Evolutionary conservation across 2,797 vertebrate species (phyloP), one percentile per base, ranked within the genome.

Genomic region (Hafferia zeledoni): DNA sequence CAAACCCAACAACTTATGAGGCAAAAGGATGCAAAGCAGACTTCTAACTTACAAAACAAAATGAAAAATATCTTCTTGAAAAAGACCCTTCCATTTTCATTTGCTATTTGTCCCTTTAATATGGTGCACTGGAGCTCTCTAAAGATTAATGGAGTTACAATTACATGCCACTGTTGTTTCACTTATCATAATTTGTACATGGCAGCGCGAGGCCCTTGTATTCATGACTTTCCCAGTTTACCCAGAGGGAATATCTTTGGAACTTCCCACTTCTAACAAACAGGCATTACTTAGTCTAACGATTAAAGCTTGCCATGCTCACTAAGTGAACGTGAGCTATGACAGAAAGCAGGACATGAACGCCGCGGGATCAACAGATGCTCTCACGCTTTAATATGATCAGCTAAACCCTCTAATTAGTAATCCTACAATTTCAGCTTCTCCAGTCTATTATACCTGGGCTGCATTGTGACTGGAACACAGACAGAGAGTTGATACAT

Each of bases 161-260:
- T 95, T 95, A 94, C 55, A 89, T 44, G 87, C 41, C 76, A 90
- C 68, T 33, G 63, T 59, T 95, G 78, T 95, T 84, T 89, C 89
- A 94, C 89, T 94, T 89, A 80, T 28, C 52, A 83, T 83, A 91
- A 96, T 93, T 92, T 97, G 87, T 72, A 91, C 49, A 41, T 19
- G 68, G 93, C 90, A 80, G 50, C n/a, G 19, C 22, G 65, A 94
- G 56, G 57, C 41, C 41, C 88, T 93, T 81, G 77, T 43, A 96
- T 87, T 77, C 83, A 82, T 64, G 75, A 82, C 91, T 95, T 76
- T 72, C 85, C 69, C 87, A 89, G 55, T 59, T 61, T 94, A 78
- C 76, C 87, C 83, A 82, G 90, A 93, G 78, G 94, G 74, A 96
- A 37, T 87, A 93, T 95, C 91, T 95, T 87, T 81, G 93, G 89